phyloP scores from a whole-genome alignment of 1,140 invertebrate species.

The Drosophila subobscura region DNA sequence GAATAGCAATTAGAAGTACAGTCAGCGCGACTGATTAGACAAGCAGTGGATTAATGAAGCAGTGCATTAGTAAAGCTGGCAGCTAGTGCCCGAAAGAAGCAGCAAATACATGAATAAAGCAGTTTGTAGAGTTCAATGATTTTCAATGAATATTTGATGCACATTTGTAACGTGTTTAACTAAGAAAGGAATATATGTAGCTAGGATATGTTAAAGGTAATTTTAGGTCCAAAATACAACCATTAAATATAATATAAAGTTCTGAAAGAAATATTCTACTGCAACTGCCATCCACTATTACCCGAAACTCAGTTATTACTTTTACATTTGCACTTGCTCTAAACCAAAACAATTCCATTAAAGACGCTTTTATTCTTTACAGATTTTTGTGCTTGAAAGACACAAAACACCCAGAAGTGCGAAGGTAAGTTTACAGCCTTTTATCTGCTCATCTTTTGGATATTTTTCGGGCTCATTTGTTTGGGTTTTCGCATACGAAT shows the following conservation, averaged over 20 bases:
- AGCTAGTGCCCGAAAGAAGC: neutral
- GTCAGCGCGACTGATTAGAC: too few relatives aligned
- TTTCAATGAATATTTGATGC: neutral
- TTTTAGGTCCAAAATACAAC: too few relatives aligned
- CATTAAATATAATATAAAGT: too few relatives aligned
- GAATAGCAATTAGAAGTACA: slow-evolving; percentile 59
- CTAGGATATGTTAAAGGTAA: too few relatives aligned
- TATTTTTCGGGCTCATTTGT: slow-evolving; percentile 7
- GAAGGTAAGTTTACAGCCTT: slow-evolving; percentile 20
- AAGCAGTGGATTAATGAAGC: slow-evolving; percentile 48
- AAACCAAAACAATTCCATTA: too few relatives aligned
- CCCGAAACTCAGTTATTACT: too few relatives aligned
- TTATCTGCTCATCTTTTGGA: slow-evolving; percentile 1
- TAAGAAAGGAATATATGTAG: too few relatives aligned
- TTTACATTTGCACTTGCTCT: too few relatives aligned
- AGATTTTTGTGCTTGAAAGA: slow-evolving; percentile 13
- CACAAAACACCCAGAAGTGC: neutral
- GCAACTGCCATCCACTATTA: too few relatives aligned
- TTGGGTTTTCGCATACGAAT: slow-evolving; percentile 14
- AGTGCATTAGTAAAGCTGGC: slow-evolving; percentile 39
- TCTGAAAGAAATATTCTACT: too few relatives aligned
- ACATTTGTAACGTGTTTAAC: too few relatives aligned
- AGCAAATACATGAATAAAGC: too few relatives aligned
- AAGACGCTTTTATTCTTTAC: slow-evolving; percentile 19
- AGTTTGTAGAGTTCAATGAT: slow-evolving; percentile 2